Conservation (phyloP, 2,113 vertebrate genomes). For the Ardeotis arabs region DNA sequence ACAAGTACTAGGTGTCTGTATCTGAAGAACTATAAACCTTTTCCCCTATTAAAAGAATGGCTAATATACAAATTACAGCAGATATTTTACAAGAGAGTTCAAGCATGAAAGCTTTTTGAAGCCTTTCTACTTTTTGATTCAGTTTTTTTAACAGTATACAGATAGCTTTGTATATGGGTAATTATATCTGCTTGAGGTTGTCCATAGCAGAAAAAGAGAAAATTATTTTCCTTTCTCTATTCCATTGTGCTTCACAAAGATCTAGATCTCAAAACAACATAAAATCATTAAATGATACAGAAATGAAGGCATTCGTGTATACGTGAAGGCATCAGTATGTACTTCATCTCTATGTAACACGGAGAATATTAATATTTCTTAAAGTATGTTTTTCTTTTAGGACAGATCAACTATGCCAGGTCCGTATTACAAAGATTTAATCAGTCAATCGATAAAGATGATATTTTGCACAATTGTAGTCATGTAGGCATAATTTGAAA, state of each 20-base stretch:
- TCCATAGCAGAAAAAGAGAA: background rate
- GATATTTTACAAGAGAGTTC: background rate
- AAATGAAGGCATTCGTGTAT: background rate
- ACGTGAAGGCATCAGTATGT: background rate
- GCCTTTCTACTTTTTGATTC: background rate
- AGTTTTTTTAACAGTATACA: background rate
- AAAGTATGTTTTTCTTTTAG: background rate
- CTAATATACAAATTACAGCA: background rate
- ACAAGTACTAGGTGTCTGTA: background rate
- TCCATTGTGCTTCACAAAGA: background rate
- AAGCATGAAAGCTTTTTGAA: background rate
- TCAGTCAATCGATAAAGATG: background rate
- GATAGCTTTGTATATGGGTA: background rate
- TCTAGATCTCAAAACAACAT: background rate
- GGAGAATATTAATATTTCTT: background rate
- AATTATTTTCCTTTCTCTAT: background rate
- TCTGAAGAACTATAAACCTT: background rate
- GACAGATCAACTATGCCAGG: background rate
- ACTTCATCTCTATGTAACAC: background rate
- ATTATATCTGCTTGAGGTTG: background rate
- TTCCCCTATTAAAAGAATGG: background rate
- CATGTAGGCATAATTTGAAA: background rate
- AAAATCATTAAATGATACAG: background rate
- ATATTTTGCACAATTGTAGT: background rate
- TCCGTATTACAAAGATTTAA: background rate